Percentiles rank a stretch among this genome's conserved stretches.
These are phyloP conservation scores for Erinaceus europaeus DNA, from an alignment of 2,113 vertebrate species.

Conservation along the genomic window DNA sequence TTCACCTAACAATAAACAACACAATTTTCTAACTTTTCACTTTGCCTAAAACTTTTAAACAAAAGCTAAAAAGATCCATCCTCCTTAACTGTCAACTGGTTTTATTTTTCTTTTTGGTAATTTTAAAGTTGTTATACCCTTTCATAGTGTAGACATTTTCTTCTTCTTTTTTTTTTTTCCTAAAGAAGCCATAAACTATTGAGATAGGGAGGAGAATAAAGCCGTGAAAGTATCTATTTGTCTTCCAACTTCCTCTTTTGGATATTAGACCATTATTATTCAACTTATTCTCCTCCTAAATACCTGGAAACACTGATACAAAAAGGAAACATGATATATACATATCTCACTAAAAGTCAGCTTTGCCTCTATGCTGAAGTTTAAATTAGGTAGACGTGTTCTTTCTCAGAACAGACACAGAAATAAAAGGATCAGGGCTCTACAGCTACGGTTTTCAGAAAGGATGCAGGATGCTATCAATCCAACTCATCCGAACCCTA, in stretches of 20 bases:
- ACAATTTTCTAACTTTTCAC: neutral
- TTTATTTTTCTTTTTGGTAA: neutral
- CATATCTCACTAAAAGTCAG: conserved; percentile 19
- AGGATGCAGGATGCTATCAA: neutral
- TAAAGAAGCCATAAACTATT: neutral
- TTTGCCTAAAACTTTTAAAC: neutral
- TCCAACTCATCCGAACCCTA: neutral
- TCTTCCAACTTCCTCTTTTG: conserved; percentile 16
- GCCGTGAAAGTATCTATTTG: neutral
- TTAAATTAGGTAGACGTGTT: conserved; percentile 30
- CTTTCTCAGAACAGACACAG: neutral
- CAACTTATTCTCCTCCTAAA: conserved; percentile 5
- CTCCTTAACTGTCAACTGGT: neutral
- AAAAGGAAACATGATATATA: conserved; percentile 22
- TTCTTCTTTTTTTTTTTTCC: no score
- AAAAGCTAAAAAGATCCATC: neutral
- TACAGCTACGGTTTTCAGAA: neutral
- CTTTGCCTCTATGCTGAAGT: conserved; percentile 16
- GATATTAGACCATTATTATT: conserved; percentile 21
- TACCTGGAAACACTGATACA: conserved; percentile 20
- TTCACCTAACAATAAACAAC: neutral
- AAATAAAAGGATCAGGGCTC: neutral
- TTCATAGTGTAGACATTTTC: neutral
- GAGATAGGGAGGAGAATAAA: no score
- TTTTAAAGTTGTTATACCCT: neutral